These are phyloP conservation scores for Amitus sp. DNA, from an alignment of 2,888 invertebrate genomes.

Conservation along the genomic window DNA sequence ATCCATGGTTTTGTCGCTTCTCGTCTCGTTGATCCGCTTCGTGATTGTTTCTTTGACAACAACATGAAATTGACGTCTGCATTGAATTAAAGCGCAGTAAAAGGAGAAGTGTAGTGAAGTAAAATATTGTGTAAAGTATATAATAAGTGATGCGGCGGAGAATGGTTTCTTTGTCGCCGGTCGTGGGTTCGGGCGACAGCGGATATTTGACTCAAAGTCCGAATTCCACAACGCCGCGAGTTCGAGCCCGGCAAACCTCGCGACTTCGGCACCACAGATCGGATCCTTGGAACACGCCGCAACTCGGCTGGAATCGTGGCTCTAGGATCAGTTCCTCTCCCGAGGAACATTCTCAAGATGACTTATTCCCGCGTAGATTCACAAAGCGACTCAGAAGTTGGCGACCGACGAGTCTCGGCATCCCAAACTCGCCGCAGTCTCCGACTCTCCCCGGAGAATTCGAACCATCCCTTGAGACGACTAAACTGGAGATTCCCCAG, in stretches of 20 bases:
- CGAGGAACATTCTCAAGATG: neutral
- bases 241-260: neutral
- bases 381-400: constrained; percentile 21
- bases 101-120: constrained; percentile 19
- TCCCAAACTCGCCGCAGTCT: constrained; percentile 18
- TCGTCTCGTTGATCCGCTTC: too few species aligned
- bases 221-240: neutral
- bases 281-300: constrained; percentile 22
- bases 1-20: too few species aligned
- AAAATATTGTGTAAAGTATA: too few species aligned
- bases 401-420: neutral
- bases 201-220: constrained; percentile 33
- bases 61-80: too few species aligned
- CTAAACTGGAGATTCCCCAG: constrained; percentile 2
- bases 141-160: constrained; percentile 5
- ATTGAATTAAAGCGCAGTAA: neutral
- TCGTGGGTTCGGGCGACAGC: too few species aligned
- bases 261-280: constrained; percentile 19
- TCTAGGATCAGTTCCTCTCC: constrained; percentile 8
- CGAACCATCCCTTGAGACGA: constrained; percentile 20
- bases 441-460: constrained; percentile 28
- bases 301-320: constrained; percentile 4
- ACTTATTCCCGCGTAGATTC: neutral
- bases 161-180: constrained; percentile 17
- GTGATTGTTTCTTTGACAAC: too few species aligned